Conservation (phyloP, 2,888 invertebrate species). For the Agrochola circellaris region DNA sequence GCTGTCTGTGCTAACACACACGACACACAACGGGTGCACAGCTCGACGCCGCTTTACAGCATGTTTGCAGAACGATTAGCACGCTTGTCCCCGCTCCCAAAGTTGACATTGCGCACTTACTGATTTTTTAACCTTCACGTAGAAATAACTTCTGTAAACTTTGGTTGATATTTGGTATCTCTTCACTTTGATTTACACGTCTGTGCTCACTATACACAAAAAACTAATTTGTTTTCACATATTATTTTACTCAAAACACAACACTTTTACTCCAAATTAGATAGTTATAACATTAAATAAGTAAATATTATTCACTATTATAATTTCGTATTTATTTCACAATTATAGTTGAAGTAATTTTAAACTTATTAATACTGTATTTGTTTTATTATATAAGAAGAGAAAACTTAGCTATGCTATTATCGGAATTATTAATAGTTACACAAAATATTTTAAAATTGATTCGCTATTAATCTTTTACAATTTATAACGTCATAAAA, state of each 20-base stretch:
- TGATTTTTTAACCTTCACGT: conserved; percentile 85
- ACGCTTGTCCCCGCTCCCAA: conserved; percentile 83
- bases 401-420: conserved; percentile 9
- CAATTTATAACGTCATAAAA: neutral
- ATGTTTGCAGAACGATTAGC: conserved; percentile 88
- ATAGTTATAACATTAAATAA: neutral
- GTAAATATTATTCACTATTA: conserved; percentile 33
- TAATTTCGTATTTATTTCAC: conserved; percentile 27
- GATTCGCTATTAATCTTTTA: neutral
- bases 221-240: conserved; percentile 59
- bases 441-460: conserved; percentile 2
- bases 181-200: conserved; percentile 73
- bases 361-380: conserved; percentile 26
- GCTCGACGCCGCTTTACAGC: conserved; percentile 80
- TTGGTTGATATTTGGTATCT: conserved; percentile 74
- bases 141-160: conserved; percentile 82
- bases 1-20: conserved; percentile 83
- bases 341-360: neutral
- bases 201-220: conserved; percentile 67
- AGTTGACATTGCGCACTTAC: conserved; percentile 89
- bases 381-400: conserved; percentile 7
- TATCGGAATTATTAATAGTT: conserved; percentile 9
- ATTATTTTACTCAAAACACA: conserved; percentile 54
- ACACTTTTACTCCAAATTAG: conserved; percentile 49
- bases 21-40: conserved; percentile 79